Base-by-base conservation (phyloP, 2,888 invertebrate genomes). In the Drosophila neotestacea region DNA sequence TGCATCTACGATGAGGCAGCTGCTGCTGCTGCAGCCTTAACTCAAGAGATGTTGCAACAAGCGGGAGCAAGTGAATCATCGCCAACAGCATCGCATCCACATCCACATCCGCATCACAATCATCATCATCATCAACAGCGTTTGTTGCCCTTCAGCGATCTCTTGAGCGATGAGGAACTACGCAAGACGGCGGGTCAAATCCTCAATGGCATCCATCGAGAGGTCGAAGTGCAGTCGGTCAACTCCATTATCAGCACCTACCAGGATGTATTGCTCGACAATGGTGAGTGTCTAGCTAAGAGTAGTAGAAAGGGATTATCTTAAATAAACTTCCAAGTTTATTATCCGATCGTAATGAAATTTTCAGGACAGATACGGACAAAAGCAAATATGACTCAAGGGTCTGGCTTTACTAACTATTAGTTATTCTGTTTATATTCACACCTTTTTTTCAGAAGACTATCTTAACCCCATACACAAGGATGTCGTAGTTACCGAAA, bases 401-500 rank as follows among this genome's bases (percentile, higher is more conserved):
- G 16, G 16, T 16, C 16, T 16, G 16, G 1, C 16, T 16, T 16
- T 16, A 16, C 16, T 16, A 16, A 36, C 6, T 36, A 50, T 16
- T 36, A 22, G 22, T 4, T 6, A 11, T 32, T 6, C 32, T 6
- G 6, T 30, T 52, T 11, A 28, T 46, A 13, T 27, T 16, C 13
- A 6, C 11, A 30, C 2, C 10, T 27, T 48, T n/a, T 16, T 42
- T 79, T 48, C 92, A 93, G 68, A 94, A 94, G 95, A 95, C 93
- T 95, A 95, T 90, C 93, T 95, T 38, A 95, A 94, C 79, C 95
- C 95, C 5, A 95, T 96, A 52, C 95, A 96, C 38, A 95, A 96
- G 86, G 96, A 96, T 90, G 95, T 96, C 79, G 95, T 96, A 4
- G 96, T 96, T 7, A 89, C 88, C 47, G 97, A 96, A 90, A 96